These are phyloP conservation scores for Paratrypauchen microcephalus DNA, from an alignment of 2,797 vertebrate genomes.

Conservation along the genomic window DNA sequence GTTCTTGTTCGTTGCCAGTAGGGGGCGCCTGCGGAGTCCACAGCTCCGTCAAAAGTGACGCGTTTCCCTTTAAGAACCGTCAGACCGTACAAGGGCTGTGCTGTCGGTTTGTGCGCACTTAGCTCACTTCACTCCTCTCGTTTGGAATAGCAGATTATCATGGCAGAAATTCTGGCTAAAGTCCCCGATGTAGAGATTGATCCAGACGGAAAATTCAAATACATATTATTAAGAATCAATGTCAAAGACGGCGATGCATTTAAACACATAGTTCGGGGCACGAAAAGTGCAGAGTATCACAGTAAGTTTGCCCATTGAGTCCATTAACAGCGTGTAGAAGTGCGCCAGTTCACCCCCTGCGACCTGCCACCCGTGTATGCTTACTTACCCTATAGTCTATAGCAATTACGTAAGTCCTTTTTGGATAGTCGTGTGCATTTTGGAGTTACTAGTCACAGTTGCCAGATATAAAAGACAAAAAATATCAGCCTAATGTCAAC, in stretches of 20 bases:
- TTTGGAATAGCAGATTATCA: constrained; percentile 22
- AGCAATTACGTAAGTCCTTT: no score
- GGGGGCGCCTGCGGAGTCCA: constrained; percentile 24
- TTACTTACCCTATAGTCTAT: no score
- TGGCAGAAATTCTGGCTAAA: constrained; percentile 71
- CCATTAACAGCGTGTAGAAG: constrained; percentile 1
- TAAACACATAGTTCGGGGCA: constrained; percentile 86
- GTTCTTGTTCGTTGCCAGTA: constrained; percentile 10
- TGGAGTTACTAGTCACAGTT: not conserved
- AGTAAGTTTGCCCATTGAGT: constrained; percentile 75
- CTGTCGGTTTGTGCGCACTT: not conserved
- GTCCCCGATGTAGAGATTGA: constrained; percentile 83
- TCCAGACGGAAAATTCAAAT: constrained; percentile 87
- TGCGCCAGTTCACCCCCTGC: constrained; percentile 15
- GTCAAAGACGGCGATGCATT: constrained; percentile 68
- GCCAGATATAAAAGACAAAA: not conserved
- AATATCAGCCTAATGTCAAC: not conserved
- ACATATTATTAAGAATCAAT: constrained; percentile 84
- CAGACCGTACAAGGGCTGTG: constrained; percentile 25
- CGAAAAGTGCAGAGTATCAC: constrained; percentile 86
- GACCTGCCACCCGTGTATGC: not conserved
- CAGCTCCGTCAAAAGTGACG: not conserved
- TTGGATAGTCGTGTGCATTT: no score
- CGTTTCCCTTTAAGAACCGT: constrained; percentile 62
- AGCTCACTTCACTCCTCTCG: not conserved